Evolutionary conservation across 2,888 invertebrate species (phyloP), one percentile per base, ranked within the genome.

Genomic region (Phytoseiulus persimilis): DNA sequence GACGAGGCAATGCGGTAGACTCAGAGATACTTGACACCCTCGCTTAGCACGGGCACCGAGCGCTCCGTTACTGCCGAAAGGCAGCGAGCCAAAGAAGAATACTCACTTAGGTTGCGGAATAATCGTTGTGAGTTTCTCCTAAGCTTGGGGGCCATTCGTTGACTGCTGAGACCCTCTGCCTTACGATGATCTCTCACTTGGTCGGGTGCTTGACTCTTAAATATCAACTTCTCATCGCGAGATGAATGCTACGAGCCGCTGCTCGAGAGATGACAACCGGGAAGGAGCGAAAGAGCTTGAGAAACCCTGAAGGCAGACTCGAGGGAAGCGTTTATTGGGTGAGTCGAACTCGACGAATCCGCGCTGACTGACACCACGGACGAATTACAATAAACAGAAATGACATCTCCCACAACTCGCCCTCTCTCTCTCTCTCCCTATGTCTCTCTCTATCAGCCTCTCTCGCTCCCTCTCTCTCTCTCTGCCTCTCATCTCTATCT

Each of bases 161-260:
- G 65, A 65, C 65, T 65, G 65, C 9, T 18, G 39, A 39, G 39
- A 6, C 39, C 5, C 39, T 39, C 9, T 28, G 65, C n/a, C n/a
- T n/a, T n/a, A n/a, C n/a, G 65, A 14, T 28, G 65, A 65, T 23
- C 65, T 65, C 65, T 65, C 18, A 28, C 9, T 65, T 28, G 65
- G 65, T 65, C 65, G 65, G 65, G 65, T 65, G 65, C 65, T 65
- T 65, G 65, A 65, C 65, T 65, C 65, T 65, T 65, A 65, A 65
- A 65, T 65, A 65, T 65, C 65, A 65, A 65, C 65, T 65, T 65
- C 65, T 65, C 65, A 65, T 65, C 65, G 14, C 65, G 28, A 6
- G 65, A 65, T 65, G 65, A 28, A 65, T 65, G 65, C 65, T 39
- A 9, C 9, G 39, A 39, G 5, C 39, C 39, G 39, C 39, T 65